Base-by-base conservation (phyloP, 2,797 vertebrate genomes). In the Sylvia borin region DNA sequence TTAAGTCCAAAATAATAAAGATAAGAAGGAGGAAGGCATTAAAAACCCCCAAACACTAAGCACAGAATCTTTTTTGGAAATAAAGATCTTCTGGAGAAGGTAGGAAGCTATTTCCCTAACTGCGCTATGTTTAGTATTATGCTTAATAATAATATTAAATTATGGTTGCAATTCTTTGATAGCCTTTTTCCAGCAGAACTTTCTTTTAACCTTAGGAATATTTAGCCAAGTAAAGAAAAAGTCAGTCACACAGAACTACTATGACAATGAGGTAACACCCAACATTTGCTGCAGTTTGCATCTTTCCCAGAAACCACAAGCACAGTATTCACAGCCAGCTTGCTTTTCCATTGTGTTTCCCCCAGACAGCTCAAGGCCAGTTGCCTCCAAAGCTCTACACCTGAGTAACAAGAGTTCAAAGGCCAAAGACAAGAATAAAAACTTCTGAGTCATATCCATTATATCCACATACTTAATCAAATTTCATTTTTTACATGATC, bases 1-100 rank as follows among this genome's bases (percentile, higher is more conserved):
- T 86, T 40, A 66, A 76, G 38, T 68, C 20, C 53, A 83, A 60
- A 96, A 75, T 68, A 82, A 91, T 14, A 75, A 74, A 74, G 25
- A 16, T 42, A 47, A 64, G 42, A 29, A 60, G 12, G 7, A 11
- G 16, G 11, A 45, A 17, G 13, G 6, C 9, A n/a, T n/a, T 17
- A 48, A 8, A n/a, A 61, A 29, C 27, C 11, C 9, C 16, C 29
- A 38, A 5, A 16, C 8, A 40, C 20, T 40, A 87, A 72, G 17
- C 7, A 75, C 7, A 40, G 32, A 74, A 62, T 45, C 11, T 60
- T 72, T 50, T 19, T 10, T 17, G 13, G 78, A 93, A 95, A 65
- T n/a, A 45, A 42, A 83, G 26, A 53, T 47, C 12, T 32, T 88
- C 32, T 58, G 21, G 43, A 71, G 22, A 92, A 40, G 27, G 16